Evolutionary conservation across 2,797 vertebrate genomes (phyloP).

Genomic region (Mycteria americana): DNA sequence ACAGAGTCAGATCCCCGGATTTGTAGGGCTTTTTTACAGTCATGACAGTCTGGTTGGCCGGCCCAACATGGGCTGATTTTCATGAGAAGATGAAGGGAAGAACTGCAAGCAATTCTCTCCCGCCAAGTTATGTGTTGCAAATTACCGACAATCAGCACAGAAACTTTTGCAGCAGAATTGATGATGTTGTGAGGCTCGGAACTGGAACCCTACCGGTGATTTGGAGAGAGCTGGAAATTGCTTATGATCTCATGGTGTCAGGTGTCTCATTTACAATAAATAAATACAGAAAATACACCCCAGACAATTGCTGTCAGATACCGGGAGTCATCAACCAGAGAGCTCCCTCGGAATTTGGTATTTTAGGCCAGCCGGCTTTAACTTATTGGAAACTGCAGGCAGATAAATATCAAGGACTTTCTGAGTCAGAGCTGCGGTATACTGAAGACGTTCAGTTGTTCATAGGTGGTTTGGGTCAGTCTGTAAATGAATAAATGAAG

Average conservation of each 20-base stretch:
- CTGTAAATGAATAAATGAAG: constrained; percentile 26
- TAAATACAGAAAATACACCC: constrained; percentile 31
- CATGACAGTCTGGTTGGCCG: not conserved
- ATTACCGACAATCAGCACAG: constrained; percentile 29
- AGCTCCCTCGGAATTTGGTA: constrained; percentile 17
- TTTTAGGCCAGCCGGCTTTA: constrained; percentile 31
- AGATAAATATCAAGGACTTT: constrained; percentile 49
- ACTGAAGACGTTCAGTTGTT: not conserved
- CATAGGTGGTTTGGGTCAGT: not conserved
- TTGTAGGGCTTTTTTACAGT: not conserved
- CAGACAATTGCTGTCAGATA: constrained; percentile 4
- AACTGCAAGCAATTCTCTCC: not conserved
- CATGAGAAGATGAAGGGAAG: not conserved
- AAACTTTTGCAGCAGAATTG: constrained; percentile 15
- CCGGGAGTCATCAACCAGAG: not conserved
- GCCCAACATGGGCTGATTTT: not conserved
- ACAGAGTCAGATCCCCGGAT: not conserved
- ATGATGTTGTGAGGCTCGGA: constrained; percentile 11
- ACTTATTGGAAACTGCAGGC: constrained; percentile 32
- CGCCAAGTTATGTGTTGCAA: not conserved
- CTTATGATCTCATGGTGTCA: constrained; percentile 48
- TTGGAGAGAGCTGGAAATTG: constrained; percentile 55
- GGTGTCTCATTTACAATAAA: constrained; percentile 55
- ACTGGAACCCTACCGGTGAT: constrained; percentile 21
- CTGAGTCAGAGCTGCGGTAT: constrained; percentile 18